Evolutionary conservation across 2,888 invertebrate genomes (phyloP).

Genomic region (Hemicrepidius hirtus): DNA sequence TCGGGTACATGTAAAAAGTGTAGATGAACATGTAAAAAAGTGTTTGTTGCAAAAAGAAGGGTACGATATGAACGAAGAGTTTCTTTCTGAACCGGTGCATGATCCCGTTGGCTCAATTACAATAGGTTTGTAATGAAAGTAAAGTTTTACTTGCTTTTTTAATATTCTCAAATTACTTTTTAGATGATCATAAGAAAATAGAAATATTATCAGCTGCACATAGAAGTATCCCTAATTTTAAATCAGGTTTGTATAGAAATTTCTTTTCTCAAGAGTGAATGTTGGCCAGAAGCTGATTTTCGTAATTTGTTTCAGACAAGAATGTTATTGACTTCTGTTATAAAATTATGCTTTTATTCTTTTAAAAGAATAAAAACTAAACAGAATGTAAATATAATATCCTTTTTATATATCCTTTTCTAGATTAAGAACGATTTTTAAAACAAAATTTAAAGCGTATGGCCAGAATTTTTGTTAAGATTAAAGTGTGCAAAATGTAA

Average conservation of each 20-base stretch:
- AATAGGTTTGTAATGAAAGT: conserved; percentile 66
- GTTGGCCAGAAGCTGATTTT: conserved; percentile 42
- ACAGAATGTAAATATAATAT: conserved; percentile 55
- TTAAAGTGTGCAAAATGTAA: no score
- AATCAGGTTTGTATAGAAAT: conserved; percentile 66
- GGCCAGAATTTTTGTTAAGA: no score
- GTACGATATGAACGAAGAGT: conserved; percentile 70
- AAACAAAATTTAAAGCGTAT: conserved; percentile 21
- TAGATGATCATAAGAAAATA: conserved; percentile 72
- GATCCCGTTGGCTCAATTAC: conserved; percentile 63
- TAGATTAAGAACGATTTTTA: background rate
- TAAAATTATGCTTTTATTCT: conserved; percentile 42
- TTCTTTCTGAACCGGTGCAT: conserved; percentile 70
- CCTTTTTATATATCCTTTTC: conserved; percentile 66
- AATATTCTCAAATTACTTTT: no score
- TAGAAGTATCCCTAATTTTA: conserved; percentile 62
- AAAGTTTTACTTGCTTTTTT: no score
- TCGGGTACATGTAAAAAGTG: conserved; percentile 68
- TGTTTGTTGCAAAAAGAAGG: conserved; percentile 73
- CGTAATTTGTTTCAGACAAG: conserved; percentile 63
- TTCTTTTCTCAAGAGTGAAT: background rate
- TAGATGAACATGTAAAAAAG: conserved; percentile 70
- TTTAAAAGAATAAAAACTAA: conserved; percentile 29
- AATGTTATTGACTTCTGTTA: conserved; percentile 31
- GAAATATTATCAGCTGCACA: conserved; percentile 64